phyloP scores from a whole-genome alignment of 1,140 invertebrate species.

The Dysdera silvatica region DNA sequence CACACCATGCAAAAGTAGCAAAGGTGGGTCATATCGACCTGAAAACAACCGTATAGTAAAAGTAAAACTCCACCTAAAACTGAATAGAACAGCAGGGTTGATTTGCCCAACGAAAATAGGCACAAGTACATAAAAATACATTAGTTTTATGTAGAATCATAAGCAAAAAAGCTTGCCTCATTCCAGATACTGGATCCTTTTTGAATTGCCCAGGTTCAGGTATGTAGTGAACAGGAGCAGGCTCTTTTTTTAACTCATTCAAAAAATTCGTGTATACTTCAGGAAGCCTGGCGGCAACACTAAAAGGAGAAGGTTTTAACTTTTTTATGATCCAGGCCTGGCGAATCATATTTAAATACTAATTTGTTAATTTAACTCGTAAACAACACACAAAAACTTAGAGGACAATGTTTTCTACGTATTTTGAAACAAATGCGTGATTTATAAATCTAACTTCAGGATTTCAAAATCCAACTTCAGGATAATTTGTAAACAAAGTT shows the following conservation, averaged over 20 bases:
- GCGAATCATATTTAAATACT: too few species aligned
- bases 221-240: conserved; percentile 73
- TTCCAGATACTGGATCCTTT: conserved; percentile 60
- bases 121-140: conserved; percentile 42
- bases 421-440: too few species aligned
- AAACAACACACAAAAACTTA: too few species aligned
- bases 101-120: conserved; percentile 17
- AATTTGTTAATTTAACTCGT: too few species aligned
- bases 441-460: too few species aligned
- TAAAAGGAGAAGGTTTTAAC: conserved; percentile 3
- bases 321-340: conserved; percentile 1
- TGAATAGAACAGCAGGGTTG: conserved; percentile 24
- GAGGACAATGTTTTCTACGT: too few species aligned
- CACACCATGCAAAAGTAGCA: too few species aligned
- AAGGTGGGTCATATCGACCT: neutral
- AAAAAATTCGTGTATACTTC: conserved; percentile 81
- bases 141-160: conserved; percentile 34
- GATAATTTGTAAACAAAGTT: too few species aligned
- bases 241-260: conserved; percentile 65
- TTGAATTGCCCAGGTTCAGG: conserved; percentile 64
- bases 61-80: neutral
- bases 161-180: conserved; percentile 53
- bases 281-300: conserved; percentile 51
- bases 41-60: neutral
- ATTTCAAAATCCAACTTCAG: too few species aligned